These are phyloP conservation scores for Capreolus pygargus DNA, from an alignment of 2,113 vertebrate genomes.

Conservation along the genomic window DNA sequence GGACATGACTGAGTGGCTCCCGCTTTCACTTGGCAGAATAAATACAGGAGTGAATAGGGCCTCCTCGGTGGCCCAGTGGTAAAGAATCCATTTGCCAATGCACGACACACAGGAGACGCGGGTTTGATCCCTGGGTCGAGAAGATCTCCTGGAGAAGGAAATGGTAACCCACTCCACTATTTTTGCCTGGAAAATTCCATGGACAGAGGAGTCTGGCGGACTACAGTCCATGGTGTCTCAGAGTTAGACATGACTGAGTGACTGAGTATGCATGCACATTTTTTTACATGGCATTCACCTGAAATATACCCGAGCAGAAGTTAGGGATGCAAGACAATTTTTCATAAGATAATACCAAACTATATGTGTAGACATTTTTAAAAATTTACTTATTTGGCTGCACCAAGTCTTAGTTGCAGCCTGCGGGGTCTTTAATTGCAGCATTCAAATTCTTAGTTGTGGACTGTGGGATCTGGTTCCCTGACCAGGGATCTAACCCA, in stretches of 20 bases:
- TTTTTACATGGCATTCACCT: not conserved
- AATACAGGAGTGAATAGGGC: not conserved
- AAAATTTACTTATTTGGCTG: not conserved
- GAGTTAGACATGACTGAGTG: not conserved
- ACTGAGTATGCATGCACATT: not conserved
- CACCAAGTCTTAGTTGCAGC: not conserved
- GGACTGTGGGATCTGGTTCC: not conserved
- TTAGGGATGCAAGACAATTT: not conserved
- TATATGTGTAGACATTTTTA: not conserved
- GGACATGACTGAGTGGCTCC: not conserved
- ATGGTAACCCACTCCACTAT: not conserved
- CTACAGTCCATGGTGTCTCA: not conserved
- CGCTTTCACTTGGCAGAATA: not conserved
- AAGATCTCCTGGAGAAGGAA: not conserved
- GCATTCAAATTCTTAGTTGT: not conserved
- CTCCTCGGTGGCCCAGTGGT: not conserved
- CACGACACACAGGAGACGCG: not conserved
- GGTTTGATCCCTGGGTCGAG: not conserved
- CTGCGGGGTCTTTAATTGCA: not conserved
- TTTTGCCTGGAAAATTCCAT: not conserved
- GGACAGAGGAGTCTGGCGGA: not conserved
- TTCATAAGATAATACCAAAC: not conserved
- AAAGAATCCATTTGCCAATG: not conserved
- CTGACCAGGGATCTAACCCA: not conserved
- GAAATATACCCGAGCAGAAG: not conserved